phyloP scores from a whole-genome alignment of 2,797 vertebrate species.

The Betta splendens region DNA sequence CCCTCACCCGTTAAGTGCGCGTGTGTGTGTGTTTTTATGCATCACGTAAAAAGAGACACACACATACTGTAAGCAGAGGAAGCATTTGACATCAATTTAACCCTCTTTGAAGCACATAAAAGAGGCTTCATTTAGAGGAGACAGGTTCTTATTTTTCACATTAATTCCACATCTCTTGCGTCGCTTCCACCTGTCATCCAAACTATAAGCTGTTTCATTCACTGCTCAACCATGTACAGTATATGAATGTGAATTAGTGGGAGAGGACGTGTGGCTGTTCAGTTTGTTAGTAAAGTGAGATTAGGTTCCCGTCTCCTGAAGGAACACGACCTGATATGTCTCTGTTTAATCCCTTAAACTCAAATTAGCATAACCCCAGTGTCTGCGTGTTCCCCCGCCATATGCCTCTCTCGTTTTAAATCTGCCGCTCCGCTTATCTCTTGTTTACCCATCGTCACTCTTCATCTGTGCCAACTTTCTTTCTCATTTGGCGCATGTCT shows the following conservation, averaged over 20 bases:
- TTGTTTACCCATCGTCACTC: slow-evolving; percentile 28
- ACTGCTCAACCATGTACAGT: slow-evolving; percentile 6
- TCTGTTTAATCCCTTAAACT: slow-evolving; percentile 46
- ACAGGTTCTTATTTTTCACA: slow-evolving; percentile 2
- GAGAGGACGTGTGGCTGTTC: background rate
- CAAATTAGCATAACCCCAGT: slow-evolving; percentile 52
- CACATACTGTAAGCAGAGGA: background rate
- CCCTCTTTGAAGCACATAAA: background rate
- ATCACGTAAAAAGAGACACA: background rate
- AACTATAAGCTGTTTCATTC: slow-evolving; percentile 14
- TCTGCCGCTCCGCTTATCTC: slow-evolving; percentile 1
- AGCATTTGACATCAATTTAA: slow-evolving; percentile 3
- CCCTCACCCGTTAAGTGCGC: slow-evolving; percentile 1
- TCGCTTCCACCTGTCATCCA: slow-evolving; percentile 27
- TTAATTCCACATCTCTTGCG: slow-evolving; percentile 29
- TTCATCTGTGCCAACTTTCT: slow-evolving; percentile 38
- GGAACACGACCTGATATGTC: slow-evolving; percentile 46
- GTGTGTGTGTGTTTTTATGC: background rate
- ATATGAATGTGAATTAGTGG: slow-evolving; percentile 7
- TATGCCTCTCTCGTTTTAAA: slow-evolving; percentile 16
- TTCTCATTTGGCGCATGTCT: slow-evolving; percentile 57
- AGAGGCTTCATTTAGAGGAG: background rate
- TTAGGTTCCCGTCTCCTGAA: slow-evolving; percentile 45
- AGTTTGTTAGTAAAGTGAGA: slow-evolving; percentile 26
- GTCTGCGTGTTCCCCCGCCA: slow-evolving; percentile 17